Percentiles rank a stretch among this genome's conserved stretches.
Conservation (phyloP, 2,113 vertebrate genomes). For the Cricetomys ansorgei region DNA sequence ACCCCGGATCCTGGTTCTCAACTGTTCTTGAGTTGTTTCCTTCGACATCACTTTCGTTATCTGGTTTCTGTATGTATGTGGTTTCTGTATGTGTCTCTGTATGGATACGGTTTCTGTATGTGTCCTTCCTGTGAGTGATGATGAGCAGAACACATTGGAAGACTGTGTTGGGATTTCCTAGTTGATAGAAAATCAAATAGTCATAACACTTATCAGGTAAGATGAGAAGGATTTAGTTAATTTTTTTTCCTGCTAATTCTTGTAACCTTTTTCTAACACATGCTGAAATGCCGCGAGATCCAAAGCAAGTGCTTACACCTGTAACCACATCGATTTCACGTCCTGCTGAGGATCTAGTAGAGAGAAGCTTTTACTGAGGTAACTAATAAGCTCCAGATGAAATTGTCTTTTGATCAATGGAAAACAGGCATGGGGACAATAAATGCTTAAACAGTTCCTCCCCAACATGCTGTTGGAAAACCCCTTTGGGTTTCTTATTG, state of each 20-base stretch:
- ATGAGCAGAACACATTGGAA: background rate
- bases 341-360: background rate
- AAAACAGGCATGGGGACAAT: background rate
- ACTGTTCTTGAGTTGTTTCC: background rate
- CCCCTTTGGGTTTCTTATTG: constrained; percentile 50
- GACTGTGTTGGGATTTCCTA: background rate
- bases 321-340: background rate
- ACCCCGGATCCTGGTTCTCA: background rate
- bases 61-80: background rate
- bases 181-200: constrained; percentile 24
- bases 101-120: no score
- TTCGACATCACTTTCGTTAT: background rate
- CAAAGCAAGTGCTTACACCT: background rate
- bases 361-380: background rate
- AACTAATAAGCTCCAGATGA: background rate
- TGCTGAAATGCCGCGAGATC: background rate
- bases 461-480: constrained; percentile 16
- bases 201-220: background rate
- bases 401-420: constrained; percentile 20
- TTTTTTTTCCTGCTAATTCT: constrained; percentile 9
- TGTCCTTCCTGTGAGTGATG: background rate
- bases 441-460: constrained; percentile 15
- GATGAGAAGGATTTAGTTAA: background rate
- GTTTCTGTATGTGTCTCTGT: background rate
- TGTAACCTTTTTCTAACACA: constrained; percentile 10